Evolutionary conservation across 2,797 vertebrate genomes (phyloP).

Genomic region (Mormyrops boulengeri): DNA sequence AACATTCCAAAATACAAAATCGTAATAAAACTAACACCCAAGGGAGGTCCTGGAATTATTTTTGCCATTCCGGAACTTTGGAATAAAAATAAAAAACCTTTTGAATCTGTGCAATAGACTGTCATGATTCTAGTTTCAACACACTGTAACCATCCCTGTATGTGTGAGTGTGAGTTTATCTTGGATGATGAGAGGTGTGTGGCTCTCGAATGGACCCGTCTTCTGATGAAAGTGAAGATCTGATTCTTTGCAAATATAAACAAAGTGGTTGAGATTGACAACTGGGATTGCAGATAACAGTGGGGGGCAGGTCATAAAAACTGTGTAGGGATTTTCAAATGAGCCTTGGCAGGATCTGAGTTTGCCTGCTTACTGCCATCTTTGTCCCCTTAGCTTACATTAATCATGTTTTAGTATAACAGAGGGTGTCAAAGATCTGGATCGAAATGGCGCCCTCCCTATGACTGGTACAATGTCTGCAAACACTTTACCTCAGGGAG

Average conservation of each 20-base stretch:
- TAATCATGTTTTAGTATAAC: background rate
- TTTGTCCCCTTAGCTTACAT: background rate
- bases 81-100: background rate
- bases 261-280: background rate
- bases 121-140: slow-evolving; percentile 23
- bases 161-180: background rate
- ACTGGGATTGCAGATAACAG: background rate
- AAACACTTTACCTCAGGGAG: background rate
- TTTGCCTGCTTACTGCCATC: background rate
- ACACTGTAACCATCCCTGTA: background rate
- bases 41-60: background rate
- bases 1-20: background rate
- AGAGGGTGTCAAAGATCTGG: background rate
- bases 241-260: background rate
- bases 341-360: background rate
- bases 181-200: background rate
- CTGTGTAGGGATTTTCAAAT: background rate
- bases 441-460: background rate
- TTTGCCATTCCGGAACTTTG: background rate
- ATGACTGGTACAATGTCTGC: background rate
- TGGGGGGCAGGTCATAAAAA: background rate
- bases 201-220: background rate
- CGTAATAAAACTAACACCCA: background rate
- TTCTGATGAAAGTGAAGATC: background rate
- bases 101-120: background rate